Evolutionary conservation across 2,113 vertebrate genomes (phyloP).

Genomic region (Pomatorhinus ruficollis): DNA sequence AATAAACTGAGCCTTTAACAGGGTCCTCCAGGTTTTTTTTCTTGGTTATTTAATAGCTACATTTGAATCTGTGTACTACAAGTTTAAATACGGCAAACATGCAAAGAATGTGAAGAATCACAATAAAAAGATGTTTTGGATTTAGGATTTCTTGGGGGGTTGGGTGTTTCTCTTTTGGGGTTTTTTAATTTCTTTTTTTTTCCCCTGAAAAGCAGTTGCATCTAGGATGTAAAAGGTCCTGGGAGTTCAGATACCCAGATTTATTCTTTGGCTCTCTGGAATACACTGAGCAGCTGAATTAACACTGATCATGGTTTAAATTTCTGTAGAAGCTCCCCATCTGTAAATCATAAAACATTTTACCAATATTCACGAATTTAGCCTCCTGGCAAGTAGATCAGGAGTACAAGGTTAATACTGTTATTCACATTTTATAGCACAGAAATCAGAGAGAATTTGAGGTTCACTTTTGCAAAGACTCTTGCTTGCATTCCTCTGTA

Average conservation of each 20-base stretch:
- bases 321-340: not conserved
- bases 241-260: not conserved
- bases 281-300: not conserved
- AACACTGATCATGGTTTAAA: not conserved
- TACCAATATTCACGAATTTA: not conserved
- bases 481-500: not conserved
- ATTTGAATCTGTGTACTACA: not conserved
- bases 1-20: not conserved
- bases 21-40: not conserved
- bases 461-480: not conserved
- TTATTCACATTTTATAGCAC: constrained; percentile 5
- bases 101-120: not conserved
- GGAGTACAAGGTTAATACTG: not conserved
- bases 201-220: not conserved
- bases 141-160: not conserved
- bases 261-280: not conserved
- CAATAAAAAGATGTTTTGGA: not conserved
- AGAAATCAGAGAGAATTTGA: constrained; percentile 12
- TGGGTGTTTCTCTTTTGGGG: not conserved
- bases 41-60: not conserved
- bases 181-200: not conserved
- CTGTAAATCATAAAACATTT: constrained; percentile 15
- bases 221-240: not conserved
- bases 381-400: constrained; percentile 7
- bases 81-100: not conserved